Evolutionary conservation across 1,140 invertebrate species (phyloP).

Genomic region (Diplogasteroides magnus): DNA sequence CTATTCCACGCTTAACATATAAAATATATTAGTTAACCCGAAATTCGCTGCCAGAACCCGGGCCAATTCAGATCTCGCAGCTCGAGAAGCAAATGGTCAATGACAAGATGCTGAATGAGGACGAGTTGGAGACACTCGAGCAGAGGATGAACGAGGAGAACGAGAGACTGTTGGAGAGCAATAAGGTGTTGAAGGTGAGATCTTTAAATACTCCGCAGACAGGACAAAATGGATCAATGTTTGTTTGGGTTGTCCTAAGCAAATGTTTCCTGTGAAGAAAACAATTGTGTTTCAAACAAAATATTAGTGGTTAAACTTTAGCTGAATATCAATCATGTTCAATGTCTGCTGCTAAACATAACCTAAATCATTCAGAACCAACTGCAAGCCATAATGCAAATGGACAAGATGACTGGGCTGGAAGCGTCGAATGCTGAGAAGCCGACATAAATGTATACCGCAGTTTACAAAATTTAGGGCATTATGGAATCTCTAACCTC

Average conservation of each 20-base stretch:
- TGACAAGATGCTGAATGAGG: slow-evolving; percentile 38
- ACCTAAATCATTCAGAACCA: slow-evolving; percentile 45
- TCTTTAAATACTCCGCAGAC: too few relatives aligned
- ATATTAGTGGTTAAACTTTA: too few relatives aligned
- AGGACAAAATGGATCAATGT: too few relatives aligned
- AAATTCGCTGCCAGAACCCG: too few relatives aligned
- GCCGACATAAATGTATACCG: background rate
- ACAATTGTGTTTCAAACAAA: too few relatives aligned
- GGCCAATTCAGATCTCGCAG: slow-evolving; percentile 36
- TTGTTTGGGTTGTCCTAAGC: too few relatives aligned
- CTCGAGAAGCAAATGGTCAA: slow-evolving; percentile 40
- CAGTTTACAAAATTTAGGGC: background rate
- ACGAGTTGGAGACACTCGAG: slow-evolving; percentile 45
- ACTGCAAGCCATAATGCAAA: slow-evolving; percentile 39
- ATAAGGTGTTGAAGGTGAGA: slow-evolving; percentile 42
- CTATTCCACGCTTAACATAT: too few relatives aligned
- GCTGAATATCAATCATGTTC: too few relatives aligned
- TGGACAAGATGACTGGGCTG: slow-evolving; percentile 27
- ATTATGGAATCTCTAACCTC: too few relatives aligned
- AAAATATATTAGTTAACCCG: too few relatives aligned
- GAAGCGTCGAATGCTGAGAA: background rate
- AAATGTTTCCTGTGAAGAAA: too few relatives aligned
- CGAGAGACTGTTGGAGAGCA: slow-evolving; percentile 41
- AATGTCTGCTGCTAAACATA: too few relatives aligned
- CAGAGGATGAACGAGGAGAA: slow-evolving; percentile 48